These are phyloP conservation scores for Sakesphorus luctuosus DNA, from an alignment of 2,113 vertebrate genomes.

Conservation along the genomic window DNA sequence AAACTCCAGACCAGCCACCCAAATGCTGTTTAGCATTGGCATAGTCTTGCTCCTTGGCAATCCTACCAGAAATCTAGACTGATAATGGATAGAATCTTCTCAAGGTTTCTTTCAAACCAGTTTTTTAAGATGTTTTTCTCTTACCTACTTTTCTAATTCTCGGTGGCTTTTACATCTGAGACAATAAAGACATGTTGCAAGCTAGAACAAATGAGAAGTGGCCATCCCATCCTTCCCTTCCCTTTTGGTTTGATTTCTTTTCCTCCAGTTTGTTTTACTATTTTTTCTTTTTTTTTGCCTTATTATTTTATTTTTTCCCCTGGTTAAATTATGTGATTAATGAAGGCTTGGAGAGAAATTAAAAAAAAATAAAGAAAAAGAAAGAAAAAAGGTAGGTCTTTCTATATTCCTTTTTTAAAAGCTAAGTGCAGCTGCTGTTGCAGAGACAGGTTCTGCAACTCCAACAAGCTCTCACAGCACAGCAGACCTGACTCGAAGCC, in stretches of 20 bases:
- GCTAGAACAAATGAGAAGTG: neutral
- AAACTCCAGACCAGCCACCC: neutral
- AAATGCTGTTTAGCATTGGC: neutral
- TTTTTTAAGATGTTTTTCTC: neutral
- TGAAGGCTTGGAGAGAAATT: neutral
- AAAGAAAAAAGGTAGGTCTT: neutral
- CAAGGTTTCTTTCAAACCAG: neutral
- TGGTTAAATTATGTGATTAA: neutral
- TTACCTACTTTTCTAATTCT: neutral
- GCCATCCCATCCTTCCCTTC: neutral
- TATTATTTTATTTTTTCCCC: neutral
- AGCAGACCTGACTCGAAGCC: constrained; percentile 19
- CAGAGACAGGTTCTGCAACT: constrained; percentile 8
- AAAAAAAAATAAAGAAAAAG: too few relatives aligned
- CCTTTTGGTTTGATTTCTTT: neutral
- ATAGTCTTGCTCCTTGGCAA: neutral
- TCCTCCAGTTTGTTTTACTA: neutral
- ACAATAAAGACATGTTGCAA: neutral
- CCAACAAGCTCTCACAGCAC: constrained; percentile 23
- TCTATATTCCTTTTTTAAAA: neutral
- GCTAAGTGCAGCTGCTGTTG: constrained; percentile 26
- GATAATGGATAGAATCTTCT: neutral
- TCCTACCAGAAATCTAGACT: neutral
- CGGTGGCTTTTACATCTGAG: neutral
- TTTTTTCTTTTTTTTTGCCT: too few relatives aligned